These are phyloP conservation scores for Sarcophaga carnaria DNA, from an alignment of 2,888 invertebrate genomes.

Conservation along the genomic window DNA sequence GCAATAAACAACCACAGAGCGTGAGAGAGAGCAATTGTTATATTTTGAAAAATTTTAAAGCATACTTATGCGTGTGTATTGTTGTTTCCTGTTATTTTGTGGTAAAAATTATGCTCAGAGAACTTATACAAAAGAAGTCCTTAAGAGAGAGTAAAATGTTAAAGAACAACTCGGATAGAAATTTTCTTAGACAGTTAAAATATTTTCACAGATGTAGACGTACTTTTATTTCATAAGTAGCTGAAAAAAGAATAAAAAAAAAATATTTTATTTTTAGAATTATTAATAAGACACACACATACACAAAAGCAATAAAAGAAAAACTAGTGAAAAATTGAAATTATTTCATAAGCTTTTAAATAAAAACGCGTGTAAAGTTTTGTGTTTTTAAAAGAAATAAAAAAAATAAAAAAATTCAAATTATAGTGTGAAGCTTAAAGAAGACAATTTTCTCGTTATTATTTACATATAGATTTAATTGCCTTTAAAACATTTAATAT, in stretches of 20 bases:
- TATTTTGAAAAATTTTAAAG: slow-evolving; percentile 34
- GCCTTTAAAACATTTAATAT: slow-evolving; percentile 44
- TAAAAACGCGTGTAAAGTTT: slow-evolving; percentile 61
- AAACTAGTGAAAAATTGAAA: slow-evolving; percentile 26
- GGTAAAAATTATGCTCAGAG: slow-evolving; percentile 39
- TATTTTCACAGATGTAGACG: slow-evolving; percentile 76
- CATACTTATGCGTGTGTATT: slow-evolving; percentile 37
- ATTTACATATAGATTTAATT: too few species aligned
- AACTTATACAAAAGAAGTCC: slow-evolving; percentile 5
- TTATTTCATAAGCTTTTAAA: slow-evolving; percentile 40
- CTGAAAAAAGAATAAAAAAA: not conserved
- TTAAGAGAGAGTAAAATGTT: slow-evolving; percentile 29
- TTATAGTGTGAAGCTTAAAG: too few species aligned
- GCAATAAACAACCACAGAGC: not conserved
- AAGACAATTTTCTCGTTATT: slow-evolving; percentile 24
- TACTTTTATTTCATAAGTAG: slow-evolving; percentile 59
- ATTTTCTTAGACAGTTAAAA: slow-evolving; percentile 73
- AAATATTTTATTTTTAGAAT: slow-evolving; percentile 38
- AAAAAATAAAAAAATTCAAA: slow-evolving; percentile 49
- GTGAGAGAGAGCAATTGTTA: slow-evolving; percentile 8
- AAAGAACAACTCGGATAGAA: slow-evolving; percentile 43
- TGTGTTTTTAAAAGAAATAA: slow-evolving; percentile 34
- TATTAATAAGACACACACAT: slow-evolving; percentile 38
- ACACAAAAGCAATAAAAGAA: slow-evolving; percentile 53
- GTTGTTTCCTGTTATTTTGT: slow-evolving; percentile 28